Conservation (phyloP, 2,888 invertebrate species). For the Molorchus minor region DNA sequence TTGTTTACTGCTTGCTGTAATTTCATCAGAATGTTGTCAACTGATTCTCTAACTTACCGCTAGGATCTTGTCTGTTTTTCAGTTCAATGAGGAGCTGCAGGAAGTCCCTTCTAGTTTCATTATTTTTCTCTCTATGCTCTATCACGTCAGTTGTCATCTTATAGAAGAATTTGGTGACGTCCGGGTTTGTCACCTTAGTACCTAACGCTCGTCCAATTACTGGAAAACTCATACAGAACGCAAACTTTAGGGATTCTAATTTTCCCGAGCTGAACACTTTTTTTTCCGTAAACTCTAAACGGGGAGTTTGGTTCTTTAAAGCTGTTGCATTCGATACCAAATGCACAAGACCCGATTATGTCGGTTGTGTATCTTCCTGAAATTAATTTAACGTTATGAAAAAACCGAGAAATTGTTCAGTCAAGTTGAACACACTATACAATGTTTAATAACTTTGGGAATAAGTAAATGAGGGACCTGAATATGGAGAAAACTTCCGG, state of each 20-base stretch:
- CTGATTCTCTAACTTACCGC: too few species aligned
- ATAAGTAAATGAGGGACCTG: too few species aligned
- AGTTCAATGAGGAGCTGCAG: conserved; percentile 68
- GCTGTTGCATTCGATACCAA: conserved; percentile 68
- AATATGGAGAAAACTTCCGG: too few species aligned
- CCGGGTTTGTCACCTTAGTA: conserved; percentile 38
- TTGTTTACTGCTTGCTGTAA: not conserved
- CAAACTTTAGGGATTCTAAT: conserved; percentile 12
- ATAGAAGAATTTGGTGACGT: conserved; percentile 60
- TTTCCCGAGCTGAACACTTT: conserved; percentile 18
- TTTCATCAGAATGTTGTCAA: too few species aligned
- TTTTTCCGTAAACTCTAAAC: conserved; percentile 54
- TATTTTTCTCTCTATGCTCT: conserved; percentile 37
- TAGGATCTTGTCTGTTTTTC: conserved; percentile 38
- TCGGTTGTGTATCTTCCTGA: conserved; percentile 38
- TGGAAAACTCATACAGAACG: conserved; percentile 31
- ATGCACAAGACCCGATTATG: conserved; percentile 63
- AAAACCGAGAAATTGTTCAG: too few species aligned
- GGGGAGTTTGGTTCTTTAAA: conserved; percentile 64
- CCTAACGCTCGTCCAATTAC: conserved; percentile 36
- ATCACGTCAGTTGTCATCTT: conserved; percentile 54
- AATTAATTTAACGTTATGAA: too few species aligned
- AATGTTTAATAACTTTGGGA: too few species aligned
- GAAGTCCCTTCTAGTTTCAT: conserved; percentile 64
- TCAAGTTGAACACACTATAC: too few species aligned